A percentile compares a stretch with the other conserved stretches of the same genome.
Evolutionary conservation across 1,140 invertebrate species (phyloP).

Genomic region (Sinella curviseta): DNA sequence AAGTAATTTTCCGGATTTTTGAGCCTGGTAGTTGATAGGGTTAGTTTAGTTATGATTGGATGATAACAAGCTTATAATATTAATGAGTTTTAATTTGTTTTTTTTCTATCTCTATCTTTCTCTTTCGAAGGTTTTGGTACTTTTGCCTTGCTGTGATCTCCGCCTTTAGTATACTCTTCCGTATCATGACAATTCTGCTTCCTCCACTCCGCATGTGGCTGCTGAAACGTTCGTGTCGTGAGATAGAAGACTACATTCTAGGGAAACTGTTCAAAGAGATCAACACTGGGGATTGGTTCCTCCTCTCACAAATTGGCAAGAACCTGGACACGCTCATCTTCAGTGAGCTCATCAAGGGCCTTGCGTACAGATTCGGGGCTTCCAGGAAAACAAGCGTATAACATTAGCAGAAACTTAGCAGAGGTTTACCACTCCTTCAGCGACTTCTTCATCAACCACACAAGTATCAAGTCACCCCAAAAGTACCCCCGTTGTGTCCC

Average conservation of each 20-base stretch:
- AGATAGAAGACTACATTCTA: conserved; percentile 22
- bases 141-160: conserved; percentile 27
- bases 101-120: background rate
- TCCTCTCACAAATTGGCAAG: conserved; percentile 20
- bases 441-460: too few species aligned
- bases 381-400: conserved; percentile 24
- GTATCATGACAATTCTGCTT: conserved; percentile 18
- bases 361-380: conserved; percentile 21
- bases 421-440: too few species aligned
- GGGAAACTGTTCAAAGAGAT: conserved; percentile 21
- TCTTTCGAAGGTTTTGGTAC: conserved; percentile 26
- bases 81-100: too few species aligned
- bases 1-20: too few species aligned
- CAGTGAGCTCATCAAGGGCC: conserved; percentile 17
- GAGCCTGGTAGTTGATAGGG: too few species aligned
- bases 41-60: too few species aligned
- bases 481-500: too few species aligned
- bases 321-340: conserved; percentile 17
- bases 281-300: conserved; percentile 7
- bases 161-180: conserved; percentile 17
- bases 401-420: background rate
- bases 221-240: conserved; percentile 23
- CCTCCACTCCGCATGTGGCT: conserved; percentile 27
- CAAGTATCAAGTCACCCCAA: too few species aligned
- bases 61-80: too few species aligned